Conservation (phyloP, 2,113 vertebrate genomes). For the Neolamprologus cancellatus region DNA sequence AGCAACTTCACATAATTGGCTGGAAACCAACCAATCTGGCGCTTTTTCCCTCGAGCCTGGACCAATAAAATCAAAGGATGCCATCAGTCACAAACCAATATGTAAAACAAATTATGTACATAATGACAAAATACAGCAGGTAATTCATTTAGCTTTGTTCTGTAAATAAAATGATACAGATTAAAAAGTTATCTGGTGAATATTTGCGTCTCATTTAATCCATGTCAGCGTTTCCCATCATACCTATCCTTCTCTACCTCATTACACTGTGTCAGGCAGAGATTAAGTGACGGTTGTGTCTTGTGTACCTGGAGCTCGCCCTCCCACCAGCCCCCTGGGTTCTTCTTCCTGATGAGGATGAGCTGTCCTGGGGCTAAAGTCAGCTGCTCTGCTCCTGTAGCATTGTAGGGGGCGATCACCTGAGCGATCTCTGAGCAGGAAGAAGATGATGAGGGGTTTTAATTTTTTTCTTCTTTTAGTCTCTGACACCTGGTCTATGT, state of each 20-base stretch:
- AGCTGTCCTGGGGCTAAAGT: constrained; percentile 94
- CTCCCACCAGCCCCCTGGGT: constrained; percentile 99
- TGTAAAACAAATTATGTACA: background rate
- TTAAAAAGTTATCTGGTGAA: fast-evolving
- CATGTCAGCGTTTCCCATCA: background rate
- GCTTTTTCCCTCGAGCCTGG: constrained; percentile 93
- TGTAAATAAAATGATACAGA: background rate
- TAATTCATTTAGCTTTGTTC: background rate
- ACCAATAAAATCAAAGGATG: background rate
- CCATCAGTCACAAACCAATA: background rate
- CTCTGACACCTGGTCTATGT: background rate
- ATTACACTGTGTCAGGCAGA: background rate
- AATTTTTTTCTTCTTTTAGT: background rate
- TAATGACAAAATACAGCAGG: background rate
- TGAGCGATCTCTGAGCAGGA: constrained; percentile 87
- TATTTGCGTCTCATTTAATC: fast-evolving
- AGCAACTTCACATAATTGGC: constrained; percentile 97
- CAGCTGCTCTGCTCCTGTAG: constrained; percentile 92
- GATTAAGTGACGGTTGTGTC: background rate
- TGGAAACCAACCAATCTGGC: constrained; percentile 98
- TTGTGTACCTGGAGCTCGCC: constrained; percentile 90
- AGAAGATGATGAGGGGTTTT: background rate
- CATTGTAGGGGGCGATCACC: constrained; percentile 92
- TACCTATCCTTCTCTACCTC: background rate
- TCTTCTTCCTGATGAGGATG: constrained; percentile 97